These are phyloP conservation scores for Ectemnius continuus DNA, from an alignment of 2,888 invertebrate species.

Conservation along the genomic window DNA sequence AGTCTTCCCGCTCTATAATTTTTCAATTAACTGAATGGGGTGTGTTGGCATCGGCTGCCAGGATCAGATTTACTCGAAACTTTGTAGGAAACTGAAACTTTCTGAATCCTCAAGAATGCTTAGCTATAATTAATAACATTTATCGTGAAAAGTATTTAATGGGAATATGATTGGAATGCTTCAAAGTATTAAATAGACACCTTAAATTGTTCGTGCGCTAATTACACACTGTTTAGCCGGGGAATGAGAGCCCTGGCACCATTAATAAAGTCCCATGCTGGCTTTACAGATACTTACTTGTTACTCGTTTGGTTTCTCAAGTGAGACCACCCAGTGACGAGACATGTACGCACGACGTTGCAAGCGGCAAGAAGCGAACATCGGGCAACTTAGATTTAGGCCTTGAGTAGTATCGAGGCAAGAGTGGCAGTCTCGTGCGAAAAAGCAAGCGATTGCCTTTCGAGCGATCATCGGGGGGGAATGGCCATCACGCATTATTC, in stretches of 20 bases:
- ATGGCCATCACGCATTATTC: constrained; percentile 34
- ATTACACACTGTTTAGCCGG: too few species aligned
- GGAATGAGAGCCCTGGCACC: too few species aligned
- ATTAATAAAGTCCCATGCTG: too few species aligned
- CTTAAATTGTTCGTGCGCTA: too few species aligned
- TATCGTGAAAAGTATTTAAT: too few species aligned
- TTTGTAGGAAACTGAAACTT: background rate
- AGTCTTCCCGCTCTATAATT: too few species aligned
- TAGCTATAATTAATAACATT: too few species aligned
- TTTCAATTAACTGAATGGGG: too few species aligned
- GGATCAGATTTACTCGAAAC: constrained; percentile 27
- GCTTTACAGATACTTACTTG: too few species aligned
- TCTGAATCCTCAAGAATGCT: too few species aligned
- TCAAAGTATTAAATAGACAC: too few species aligned
- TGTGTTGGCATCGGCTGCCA: constrained; percentile 31
- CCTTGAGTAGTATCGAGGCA: constrained; percentile 15
- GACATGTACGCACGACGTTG: background rate
- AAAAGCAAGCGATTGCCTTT: constrained; percentile 25
- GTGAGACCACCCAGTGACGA: background rate
- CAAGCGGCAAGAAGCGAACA: constrained; percentile 38
- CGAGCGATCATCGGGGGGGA: background rate
- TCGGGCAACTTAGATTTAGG: constrained; percentile 46
- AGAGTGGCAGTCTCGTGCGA: constrained; percentile 29
- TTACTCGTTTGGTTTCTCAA: background rate
- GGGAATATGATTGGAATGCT: too few species aligned